These are phyloP conservation scores for Moxostoma hubbsi DNA, from an alignment of 2,797 vertebrate species.

Conservation along the genomic window DNA sequence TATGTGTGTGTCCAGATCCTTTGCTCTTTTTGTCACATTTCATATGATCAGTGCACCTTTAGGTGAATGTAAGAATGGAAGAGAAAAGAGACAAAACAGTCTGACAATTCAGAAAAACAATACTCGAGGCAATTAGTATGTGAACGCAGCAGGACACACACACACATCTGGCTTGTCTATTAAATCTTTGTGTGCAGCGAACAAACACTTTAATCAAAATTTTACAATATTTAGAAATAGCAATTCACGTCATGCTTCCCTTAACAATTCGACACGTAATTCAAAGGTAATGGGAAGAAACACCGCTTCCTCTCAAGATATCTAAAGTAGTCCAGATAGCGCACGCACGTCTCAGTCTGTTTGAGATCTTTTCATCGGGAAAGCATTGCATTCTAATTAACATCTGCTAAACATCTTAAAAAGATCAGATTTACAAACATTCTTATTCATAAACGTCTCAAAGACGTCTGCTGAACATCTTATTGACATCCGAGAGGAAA, in stretches of 20 bases:
- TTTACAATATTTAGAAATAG: constrained; percentile 30
- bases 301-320: constrained; percentile 23
- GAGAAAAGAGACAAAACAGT: constrained; percentile 7
- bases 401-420: too few species aligned
- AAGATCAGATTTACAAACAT: too few species aligned
- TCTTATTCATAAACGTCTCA: too few species aligned
- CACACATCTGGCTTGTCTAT: constrained; percentile 23
- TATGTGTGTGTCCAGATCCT: constrained; percentile 8
- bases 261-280: constrained; percentile 20
- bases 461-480: too few species aligned
- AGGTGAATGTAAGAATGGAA: constrained; percentile 63
- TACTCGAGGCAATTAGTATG: constrained; percentile 15
- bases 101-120: constrained; percentile 14
- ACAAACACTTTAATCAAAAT: background rate
- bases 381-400: too few species aligned
- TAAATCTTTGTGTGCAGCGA: background rate
- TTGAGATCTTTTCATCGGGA: too few species aligned
- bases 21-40: constrained; percentile 34
- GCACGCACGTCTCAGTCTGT: too few species aligned
- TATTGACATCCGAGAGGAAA: too few species aligned
- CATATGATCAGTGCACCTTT: constrained; percentile 61
- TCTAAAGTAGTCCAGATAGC: constrained; percentile 18
- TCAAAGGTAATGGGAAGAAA: background rate
- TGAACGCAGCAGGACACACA: constrained; percentile 36
- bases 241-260: constrained; percentile 51